These are phyloP conservation scores for Aphodius granarius DNA, from an alignment of 2,888 invertebrate genomes.

Conservation along the genomic window DNA sequence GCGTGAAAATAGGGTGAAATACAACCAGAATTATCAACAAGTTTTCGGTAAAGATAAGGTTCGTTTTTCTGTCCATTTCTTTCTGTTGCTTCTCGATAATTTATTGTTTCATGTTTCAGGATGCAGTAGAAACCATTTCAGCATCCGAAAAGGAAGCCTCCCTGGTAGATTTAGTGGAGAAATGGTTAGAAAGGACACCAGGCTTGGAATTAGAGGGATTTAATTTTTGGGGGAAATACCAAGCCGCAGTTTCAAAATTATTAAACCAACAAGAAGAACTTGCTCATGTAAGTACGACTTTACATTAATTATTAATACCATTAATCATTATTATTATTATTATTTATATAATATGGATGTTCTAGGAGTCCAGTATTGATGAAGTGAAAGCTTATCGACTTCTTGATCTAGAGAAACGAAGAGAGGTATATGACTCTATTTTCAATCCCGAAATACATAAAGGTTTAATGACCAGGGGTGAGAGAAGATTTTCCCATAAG, in stretches of 20 bases:
- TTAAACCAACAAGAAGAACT: constrained; percentile 67
- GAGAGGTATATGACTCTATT: constrained; percentile 86
- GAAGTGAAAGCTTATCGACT: constrained; percentile 62
- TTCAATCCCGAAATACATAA: constrained; percentile 85
- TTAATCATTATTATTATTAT: neutral
- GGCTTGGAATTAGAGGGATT: constrained; percentile 84
- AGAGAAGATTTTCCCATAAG: constrained; percentile 83
- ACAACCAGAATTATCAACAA: constrained; percentile 88
- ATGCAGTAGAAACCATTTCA: constrained; percentile 60
- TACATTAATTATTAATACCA: neutral
- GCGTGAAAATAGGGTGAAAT: constrained; percentile 86
- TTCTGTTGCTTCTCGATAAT: neutral
- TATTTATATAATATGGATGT: neutral
- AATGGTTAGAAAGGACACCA: constrained; percentile 94
- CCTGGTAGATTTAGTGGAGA: constrained; percentile 80
- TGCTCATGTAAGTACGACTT: constrained; percentile 58
- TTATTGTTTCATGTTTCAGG: constrained; percentile 33
- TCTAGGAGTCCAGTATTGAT: constrained; percentile 41
- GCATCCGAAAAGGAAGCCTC: constrained; percentile 83
- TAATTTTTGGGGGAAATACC: constrained; percentile 94
- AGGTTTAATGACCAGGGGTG: constrained; percentile 81
- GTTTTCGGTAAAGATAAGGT: constrained; percentile 78
- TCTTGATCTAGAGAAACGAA: constrained; percentile 75
- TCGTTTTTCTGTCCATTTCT: constrained; percentile 30
- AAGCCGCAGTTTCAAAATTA: constrained; percentile 70